A percentile compares a stretch with the other conserved stretches of the same genome.
Evolutionary conservation across 2,888 invertebrate species (phyloP).

Genomic region (Eueremaeus valkanovi): DNA sequence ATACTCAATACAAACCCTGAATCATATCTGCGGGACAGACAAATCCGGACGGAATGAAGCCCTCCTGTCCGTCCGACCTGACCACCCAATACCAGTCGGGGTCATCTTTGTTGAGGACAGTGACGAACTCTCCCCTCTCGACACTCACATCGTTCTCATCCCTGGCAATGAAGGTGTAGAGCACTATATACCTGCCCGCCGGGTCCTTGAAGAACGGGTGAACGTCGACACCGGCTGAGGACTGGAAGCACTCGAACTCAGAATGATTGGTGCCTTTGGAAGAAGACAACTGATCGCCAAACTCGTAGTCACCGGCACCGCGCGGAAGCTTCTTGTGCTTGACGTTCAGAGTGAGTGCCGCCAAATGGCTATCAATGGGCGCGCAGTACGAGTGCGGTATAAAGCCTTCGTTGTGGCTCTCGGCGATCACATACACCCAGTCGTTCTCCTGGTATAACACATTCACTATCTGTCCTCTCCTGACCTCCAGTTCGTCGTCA

Average conservation of each 20-base stretch:
- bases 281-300: neutral
- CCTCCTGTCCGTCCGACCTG: constrained; percentile 85
- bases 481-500: constrained; percentile 86
- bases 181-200: constrained; percentile 81
- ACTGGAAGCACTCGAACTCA: constrained; percentile 7
- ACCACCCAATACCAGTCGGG: constrained; percentile 97
- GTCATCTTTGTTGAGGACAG: constrained; percentile 87
- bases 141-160: constrained; percentile 93
- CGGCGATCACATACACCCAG: constrained; percentile 89
- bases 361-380: constrained; percentile 71
- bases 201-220: constrained; percentile 63
- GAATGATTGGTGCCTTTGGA: constrained; percentile 6
- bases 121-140: constrained; percentile 90
- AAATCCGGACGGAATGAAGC: constrained; percentile 90
- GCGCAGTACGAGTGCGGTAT: constrained; percentile 92
- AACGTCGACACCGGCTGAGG: constrained; percentile 45
- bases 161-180: constrained; percentile 86
- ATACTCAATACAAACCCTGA: constrained; percentile 55
- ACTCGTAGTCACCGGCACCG: constrained; percentile 34
- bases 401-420: constrained; percentile 74
- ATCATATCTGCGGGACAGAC: constrained; percentile 83
- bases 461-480: constrained; percentile 83
- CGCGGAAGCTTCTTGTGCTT: constrained; percentile 79
- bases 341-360: constrained; percentile 64
- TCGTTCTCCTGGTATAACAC: constrained; percentile 91